phyloP scores from a whole-genome alignment of 2,113 vertebrate species.

The Pipa parva region DNA sequence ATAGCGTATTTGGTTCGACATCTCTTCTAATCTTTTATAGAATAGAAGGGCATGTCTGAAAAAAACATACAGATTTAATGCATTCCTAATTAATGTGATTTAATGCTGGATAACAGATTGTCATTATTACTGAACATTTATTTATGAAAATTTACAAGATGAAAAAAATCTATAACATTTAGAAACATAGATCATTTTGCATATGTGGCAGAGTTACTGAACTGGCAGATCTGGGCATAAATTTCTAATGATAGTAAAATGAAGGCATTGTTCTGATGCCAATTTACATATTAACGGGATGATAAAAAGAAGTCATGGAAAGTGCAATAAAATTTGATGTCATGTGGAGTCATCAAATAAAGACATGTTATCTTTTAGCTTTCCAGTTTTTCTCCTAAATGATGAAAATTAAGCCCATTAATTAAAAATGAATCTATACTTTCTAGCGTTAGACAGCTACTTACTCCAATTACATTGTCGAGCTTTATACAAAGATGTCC shows the following conservation, averaged over 20 bases:
- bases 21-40: too few relatives aligned
- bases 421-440: neutral
- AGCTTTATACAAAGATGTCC: neutral
- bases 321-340: neutral
- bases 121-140: neutral
- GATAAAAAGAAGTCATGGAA: neutral
- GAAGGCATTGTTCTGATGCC: neutral
- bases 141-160: neutral
- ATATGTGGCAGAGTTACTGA: neutral
- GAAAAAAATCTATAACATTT: neutral
- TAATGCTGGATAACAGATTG: neutral
- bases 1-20: too few relatives aligned
- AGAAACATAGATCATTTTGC: neutral
- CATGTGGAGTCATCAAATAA: neutral
- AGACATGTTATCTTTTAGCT: neutral
- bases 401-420: neutral
- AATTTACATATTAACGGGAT: neutral
- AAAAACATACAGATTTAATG: neutral
- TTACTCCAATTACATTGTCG: neutral
- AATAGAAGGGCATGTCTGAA: neutral
- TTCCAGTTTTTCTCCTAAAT: neutral
- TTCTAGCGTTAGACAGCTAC: neutral
- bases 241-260: neutral
- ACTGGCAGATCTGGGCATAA: neutral
- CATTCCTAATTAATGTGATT: neutral